Base-by-base conservation (phyloP, 2,888 invertebrate species). In the Vanessa cardui region DNA sequence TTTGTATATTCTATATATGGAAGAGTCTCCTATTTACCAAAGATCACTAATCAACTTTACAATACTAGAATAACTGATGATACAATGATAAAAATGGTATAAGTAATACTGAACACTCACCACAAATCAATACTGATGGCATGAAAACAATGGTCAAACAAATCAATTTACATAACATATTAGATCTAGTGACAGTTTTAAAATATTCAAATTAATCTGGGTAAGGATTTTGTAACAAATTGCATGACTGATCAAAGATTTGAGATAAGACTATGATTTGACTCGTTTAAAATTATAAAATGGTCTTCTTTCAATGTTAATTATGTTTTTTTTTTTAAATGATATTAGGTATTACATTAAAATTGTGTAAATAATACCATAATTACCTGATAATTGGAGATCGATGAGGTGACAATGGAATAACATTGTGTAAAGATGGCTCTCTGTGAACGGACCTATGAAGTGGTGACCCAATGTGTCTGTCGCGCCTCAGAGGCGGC, bases 401-500 rank as follows among this genome's bases (percentile, higher is more conserved):
- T 78, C 88, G 80, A 46, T 89, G 93, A 46, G 94, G 93, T 1
- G 94, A 93, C 71, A 88, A 92, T 18, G 90, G 84, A 62, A 89
- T 73, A 20, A 81, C 75, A 72, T 76, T 74, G 68, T 89, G 84
- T 66, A 88, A 45, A 60, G 87, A 73, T 50, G 89, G 79, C 76
- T 87, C 85, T 52, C 82, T 75, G 60, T 76, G 80, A 67, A 80
- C 72, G 47, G 73, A 88, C 80, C 68, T 92, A 84, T 74, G 94
- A 45, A 73, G 73, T 61, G 80, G 74, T 71, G 85, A 67, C 64
- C 39, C 39, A 12, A 79, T 67, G 64, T 84, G 74, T 75, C 85
- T 62, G 86, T 78, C 72, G 69, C 83, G 78, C 73, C 81, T 80
- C 46, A 91, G 82, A 21, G 93, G 94, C 0, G 94, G 94, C 1